Base-by-base conservation (phyloP, 2,888 invertebrate genomes). In the Lasius platythorax region DNA sequence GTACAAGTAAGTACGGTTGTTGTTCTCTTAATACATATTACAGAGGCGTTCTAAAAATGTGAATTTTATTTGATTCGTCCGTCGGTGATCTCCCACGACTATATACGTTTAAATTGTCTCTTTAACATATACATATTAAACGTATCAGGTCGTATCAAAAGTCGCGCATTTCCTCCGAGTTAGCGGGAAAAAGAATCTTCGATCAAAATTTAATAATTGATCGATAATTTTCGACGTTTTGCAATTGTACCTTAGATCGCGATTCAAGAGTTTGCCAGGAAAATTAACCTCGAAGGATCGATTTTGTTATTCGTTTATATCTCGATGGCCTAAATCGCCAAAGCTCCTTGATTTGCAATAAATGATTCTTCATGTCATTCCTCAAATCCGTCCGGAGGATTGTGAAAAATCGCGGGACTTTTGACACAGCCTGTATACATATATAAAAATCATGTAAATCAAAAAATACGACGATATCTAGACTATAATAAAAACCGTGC, bases 1-100 rank as follows among this genome's bases (percentile, higher is more conserved):
- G 90, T 89, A 91, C 91, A 84, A 76, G 78, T 88, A 68, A 79
- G 89, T 90, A 89, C 89, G 87, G 64, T 83, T 84, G 68, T 75
- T 70, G 78, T 85, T 85, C 82, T 83, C 74, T 82, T 85, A 53
- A 0, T 53, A 53, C 53, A 53, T 63, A 74, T 72, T 89, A 88
- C 83, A 75, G 88, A 85, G 83, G 64, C 84, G 67, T 81, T 82
- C 82, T 86, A 64, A 88, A 78, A 87, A 85, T 75, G 53, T 87
- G 85, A 83, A 90, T 76, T 82, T 66, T 46, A 68, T 83, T 86
- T 82, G 76, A 88, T 88, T 74, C 70, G 50, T 87, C 85, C 58
- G 82, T 66, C 78, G 72, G 85, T 86, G 82, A 72, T 89, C 78
- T 58, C 40, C 74, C 82, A 83, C 78, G 46, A 84, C 66, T 76